Evolutionary conservation across 2,888 invertebrate species (phyloP).

Genomic region (Syritta pipiens): DNA sequence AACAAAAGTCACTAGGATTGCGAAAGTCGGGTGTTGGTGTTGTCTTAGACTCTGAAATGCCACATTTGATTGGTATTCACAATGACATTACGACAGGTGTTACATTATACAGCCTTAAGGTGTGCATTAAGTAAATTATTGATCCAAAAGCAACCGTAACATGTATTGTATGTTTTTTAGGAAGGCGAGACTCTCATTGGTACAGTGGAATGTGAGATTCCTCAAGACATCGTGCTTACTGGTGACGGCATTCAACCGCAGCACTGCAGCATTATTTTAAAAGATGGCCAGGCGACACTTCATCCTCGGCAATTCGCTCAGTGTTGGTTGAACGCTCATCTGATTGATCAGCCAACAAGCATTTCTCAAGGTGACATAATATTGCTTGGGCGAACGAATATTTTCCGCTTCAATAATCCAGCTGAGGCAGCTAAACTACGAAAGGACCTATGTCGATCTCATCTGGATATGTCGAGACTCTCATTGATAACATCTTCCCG

Average conservation of each 20-base stretch:
- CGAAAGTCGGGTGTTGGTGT: constrained; percentile 93
- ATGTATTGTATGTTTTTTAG: constrained; percentile 76
- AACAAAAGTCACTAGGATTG: constrained; percentile 91
- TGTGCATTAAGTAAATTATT: constrained; percentile 73
- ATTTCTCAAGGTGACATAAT: constrained; percentile 91
- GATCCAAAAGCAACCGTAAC: not conserved
- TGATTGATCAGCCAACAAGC: constrained; percentile 87
- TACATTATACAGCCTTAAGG: constrained; percentile 93
- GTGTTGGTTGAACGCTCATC: constrained; percentile 91
- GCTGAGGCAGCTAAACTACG: constrained; percentile 91
- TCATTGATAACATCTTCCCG: constrained; percentile 88
- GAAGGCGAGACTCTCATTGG: constrained; percentile 94
- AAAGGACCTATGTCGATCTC: constrained; percentile 84
- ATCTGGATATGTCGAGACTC: constrained; percentile 88
- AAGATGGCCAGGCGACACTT: constrained; percentile 86
- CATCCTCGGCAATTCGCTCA: constrained; percentile 86
- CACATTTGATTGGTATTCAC: constrained; percentile 94
- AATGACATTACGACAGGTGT: constrained; percentile 95
- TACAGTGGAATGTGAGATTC: constrained; percentile 83
- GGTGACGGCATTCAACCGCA: constrained; percentile 88
- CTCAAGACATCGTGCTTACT: constrained; percentile 88
- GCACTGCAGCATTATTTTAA: constrained; percentile 88
- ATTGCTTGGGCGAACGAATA: constrained; percentile 87
- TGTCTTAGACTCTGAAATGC: constrained; percentile 93
- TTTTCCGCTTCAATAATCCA: constrained; percentile 94